phyloP scores from a whole-genome alignment of 1,140 invertebrate genomes.

The Geopemphigus sp. region DNA sequence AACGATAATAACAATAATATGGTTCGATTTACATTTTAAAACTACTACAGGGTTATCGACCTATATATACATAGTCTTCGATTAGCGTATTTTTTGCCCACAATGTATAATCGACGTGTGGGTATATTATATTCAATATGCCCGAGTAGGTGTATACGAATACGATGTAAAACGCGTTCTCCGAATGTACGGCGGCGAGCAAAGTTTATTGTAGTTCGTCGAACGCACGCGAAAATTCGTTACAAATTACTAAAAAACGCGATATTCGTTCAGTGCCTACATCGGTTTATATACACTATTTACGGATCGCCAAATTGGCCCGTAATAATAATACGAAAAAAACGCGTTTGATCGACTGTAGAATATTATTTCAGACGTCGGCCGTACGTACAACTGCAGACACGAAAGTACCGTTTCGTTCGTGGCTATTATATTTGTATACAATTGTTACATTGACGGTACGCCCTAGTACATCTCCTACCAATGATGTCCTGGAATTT shows the following conservation, averaged over 20 bases:
- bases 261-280: background rate
- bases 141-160: too few species aligned
- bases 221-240: background rate
- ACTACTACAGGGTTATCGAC: background rate
- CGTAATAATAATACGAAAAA: background rate
- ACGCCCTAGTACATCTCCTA: conserved; percentile 1
- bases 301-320: background rate
- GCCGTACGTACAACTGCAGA: background rate
- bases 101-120: background rate
- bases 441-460: conserved; percentile 7
- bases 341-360: conserved; percentile 2
- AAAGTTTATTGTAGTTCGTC: too few species aligned
- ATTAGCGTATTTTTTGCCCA: background rate
- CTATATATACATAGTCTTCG: background rate
- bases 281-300: too few species aligned
- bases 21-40: conserved; percentile 1
- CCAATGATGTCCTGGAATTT: conserved; percentile 31
- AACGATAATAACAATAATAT: background rate
- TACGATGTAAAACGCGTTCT: too few species aligned
- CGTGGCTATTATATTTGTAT: conserved; percentile 11
- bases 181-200: too few species aligned
- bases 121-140: too few species aligned
- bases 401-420: conserved; percentile 15
- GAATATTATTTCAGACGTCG: background rate
- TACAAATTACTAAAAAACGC: background rate